Percentiles rank a stretch among this genome's conserved stretches.
Conservation (phyloP, 2,888 invertebrate genomes). For the Graphium colonna region DNA sequence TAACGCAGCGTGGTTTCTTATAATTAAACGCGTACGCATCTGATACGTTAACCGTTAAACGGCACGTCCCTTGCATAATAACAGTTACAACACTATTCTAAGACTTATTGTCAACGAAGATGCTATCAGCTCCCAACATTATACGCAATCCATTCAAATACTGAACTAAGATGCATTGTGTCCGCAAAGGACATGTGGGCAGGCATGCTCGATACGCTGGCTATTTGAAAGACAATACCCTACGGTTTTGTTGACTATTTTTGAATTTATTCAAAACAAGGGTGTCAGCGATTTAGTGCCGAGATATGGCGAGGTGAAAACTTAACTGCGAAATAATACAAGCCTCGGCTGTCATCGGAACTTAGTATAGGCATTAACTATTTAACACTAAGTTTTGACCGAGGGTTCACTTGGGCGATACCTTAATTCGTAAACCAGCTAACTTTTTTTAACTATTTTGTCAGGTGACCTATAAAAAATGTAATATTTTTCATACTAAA, state of each 20-base stretch:
- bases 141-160: conserved; percentile 51
- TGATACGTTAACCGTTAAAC: conserved; percentile 14
- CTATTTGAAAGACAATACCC: conserved; percentile 45
- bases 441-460: no score
- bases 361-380: no score
- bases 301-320: no score
- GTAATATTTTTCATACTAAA: no score
- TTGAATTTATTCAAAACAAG: conserved; percentile 18
- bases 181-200: conserved; percentile 47
- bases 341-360: no score
- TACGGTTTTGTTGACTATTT: conserved; percentile 36
- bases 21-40: conserved; percentile 1
- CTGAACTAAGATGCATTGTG: conserved; percentile 61
- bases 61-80: conserved; percentile 19
- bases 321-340: no score
- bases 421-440: no score
- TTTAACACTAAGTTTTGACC: no score
- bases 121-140: conserved; percentile 46
- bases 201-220: conserved; percentile 46
- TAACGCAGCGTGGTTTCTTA: not conserved
- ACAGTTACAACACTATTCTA: conserved; percentile 36
- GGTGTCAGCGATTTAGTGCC: not conserved
- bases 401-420: no score
- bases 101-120: conserved; percentile 47
- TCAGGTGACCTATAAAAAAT: no score